These are phyloP conservation scores for Drosophila seguyi DNA, from an alignment of 1,140 invertebrate species.

Conservation along the genomic window DNA sequence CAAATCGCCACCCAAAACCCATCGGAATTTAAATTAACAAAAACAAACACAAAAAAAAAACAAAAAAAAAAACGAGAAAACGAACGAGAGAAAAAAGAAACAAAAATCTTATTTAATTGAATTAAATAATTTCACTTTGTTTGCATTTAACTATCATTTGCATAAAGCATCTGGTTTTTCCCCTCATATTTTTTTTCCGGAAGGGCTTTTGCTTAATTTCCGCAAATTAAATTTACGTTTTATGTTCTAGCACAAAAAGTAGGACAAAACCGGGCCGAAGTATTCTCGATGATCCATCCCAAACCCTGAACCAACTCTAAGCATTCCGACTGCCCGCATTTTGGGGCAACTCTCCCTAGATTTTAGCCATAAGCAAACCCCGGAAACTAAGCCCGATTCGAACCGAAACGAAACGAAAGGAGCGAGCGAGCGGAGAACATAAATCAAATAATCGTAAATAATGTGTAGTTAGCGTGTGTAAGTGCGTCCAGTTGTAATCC, in stretches of 20 bases:
- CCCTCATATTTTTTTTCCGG: slow-evolving; percentile 14
- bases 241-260: slow-evolving; percentile 74
- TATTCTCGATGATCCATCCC: slow-evolving; percentile 46
- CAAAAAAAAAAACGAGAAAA: slow-evolving; percentile 10
- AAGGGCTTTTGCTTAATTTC: slow-evolving; percentile 33
- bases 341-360: slow-evolving; percentile 32
- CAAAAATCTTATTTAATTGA: slow-evolving; percentile 82
- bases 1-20: slow-evolving; percentile 4
- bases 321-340: slow-evolving; percentile 64
- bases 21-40: slow-evolving; percentile 46
- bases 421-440: slow-evolving; percentile 19
- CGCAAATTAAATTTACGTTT: slow-evolving; percentile 61
- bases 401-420: slow-evolving; percentile 20
- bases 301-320: slow-evolving; percentile 30
- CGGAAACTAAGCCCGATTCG: slow-evolving; percentile 6
- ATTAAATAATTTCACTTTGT: slow-evolving; percentile 83
- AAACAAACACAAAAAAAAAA: slow-evolving; percentile 20
- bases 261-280: slow-evolving; percentile 35
- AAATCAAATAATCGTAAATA: slow-evolving; percentile 50
- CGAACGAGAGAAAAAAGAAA: slow-evolving; percentile 25
- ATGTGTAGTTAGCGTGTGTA: slow-evolving; percentile 46
- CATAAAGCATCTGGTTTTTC: slow-evolving; percentile 48
- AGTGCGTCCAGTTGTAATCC: slow-evolving; percentile 55
- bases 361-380: slow-evolving; percentile 48
- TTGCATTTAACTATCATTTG: slow-evolving; percentile 66